Evolutionary conservation across 2,888 invertebrate species (phyloP).

Genomic region (Cheilosia variabilis): DNA sequence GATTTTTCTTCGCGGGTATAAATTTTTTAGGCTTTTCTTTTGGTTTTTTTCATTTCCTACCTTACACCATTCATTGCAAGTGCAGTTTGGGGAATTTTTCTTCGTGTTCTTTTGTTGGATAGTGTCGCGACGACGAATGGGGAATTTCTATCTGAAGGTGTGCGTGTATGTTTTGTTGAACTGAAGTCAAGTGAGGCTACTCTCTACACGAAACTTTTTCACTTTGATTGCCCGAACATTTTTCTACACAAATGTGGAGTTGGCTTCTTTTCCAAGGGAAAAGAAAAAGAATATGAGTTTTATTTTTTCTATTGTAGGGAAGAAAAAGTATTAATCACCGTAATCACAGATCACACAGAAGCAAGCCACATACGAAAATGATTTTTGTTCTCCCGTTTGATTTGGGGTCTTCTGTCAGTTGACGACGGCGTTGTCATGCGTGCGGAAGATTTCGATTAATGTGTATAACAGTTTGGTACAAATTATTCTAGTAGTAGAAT

Average conservation of each 20-base stretch:
- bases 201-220: conserved; percentile 40
- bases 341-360: conserved; percentile 68
- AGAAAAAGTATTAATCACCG: conserved; percentile 65
- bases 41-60: conserved; percentile 42
- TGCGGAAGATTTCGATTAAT: conserved; percentile 9
- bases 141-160: conserved; percentile 34
- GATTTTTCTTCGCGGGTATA: conserved; percentile 40
- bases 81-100: conserved; percentile 40
- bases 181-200: not conserved
- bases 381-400: conserved; percentile 64
- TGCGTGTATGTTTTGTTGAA: conserved; percentile 43
- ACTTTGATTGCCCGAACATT: conserved; percentile 31
- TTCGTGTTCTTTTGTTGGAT: conserved; percentile 63
- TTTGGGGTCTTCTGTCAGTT: conserved; percentile 61
- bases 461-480: conserved; percentile 46
- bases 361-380: conserved; percentile 72
- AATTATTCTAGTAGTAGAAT: conserved; percentile 50
- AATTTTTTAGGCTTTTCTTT: conserved; percentile 12
- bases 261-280: conserved; percentile 1
- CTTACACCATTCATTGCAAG: conserved; percentile 73
- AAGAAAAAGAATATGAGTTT: conserved; percentile 11
- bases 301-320: conserved; percentile 19
- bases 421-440: conserved; percentile 66
- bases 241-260: conserved; percentile 14
- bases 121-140: conserved; percentile 47